Evolutionary conservation across 2,797 vertebrate genomes (phyloP), one percentile per base, ranked within the genome.

Genomic region (Lophotriccus pileatus): DNA sequence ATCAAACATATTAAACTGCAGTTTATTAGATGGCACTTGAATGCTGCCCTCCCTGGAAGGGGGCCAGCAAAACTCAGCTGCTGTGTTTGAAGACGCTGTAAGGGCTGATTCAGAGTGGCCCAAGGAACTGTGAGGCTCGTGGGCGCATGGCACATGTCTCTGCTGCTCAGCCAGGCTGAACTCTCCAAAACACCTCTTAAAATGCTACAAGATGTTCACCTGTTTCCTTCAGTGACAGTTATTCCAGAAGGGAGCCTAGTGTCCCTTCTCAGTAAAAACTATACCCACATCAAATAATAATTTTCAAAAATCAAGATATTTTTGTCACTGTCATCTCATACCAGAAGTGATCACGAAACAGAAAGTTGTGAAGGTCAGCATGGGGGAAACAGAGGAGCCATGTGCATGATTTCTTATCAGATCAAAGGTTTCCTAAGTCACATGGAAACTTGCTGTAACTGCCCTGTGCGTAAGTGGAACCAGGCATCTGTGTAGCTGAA

Each of bases 381-480:
- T 1, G 3, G 23, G 25, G 39, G 76, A 92, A 93, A 89, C 0
- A 87, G 21, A 81, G 34, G 18, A 87, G 50, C 58, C 62, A 58
- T 4, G 47, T 32, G 62, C 41, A 10, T 2, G 39, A 53, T 14
- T 79, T 69, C 23, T 72, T 60, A 85, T 39, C 0, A 0, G 77
- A 90, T 64, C 52, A 84, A 91, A 94, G 83, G 67, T 70, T 87
- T 90, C 74, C 91, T 56, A 32, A 76, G 66, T 69, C 66, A 84
- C 58, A 14, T 27, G 79, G 59, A 21, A 79, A 60, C 49, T 7
- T 53, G 64, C 25, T 77, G 59, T 27, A 67, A 23, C 41, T 79
- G 43, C 36, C 58, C 80, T n/a, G 56, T 20, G 60, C 30, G 5
- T 23, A 52, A 70, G 2, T 11, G 82, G 34, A 84, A 70, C 30